These are phyloP conservation scores for Paracentrotus lividus DNA, from an alignment of 53 echinoderm and acorn worm species.

Conservation along the genomic window DNA sequence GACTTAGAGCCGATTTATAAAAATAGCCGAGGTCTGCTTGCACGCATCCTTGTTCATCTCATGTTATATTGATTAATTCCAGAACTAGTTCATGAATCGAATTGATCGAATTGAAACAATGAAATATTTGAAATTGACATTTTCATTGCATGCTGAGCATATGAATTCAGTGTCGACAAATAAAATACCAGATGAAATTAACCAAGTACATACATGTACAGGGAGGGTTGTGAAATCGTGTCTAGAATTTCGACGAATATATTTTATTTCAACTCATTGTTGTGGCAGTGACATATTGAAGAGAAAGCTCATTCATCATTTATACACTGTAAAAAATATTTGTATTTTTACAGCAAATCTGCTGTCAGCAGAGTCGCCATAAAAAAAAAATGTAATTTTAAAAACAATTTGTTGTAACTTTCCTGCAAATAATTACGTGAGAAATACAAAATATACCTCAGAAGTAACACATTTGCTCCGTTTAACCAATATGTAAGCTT, in stretches of 20 bases:
- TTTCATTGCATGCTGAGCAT: not conserved
- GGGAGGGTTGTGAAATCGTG: not conserved
- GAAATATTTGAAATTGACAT: slow-evolving; percentile 17
- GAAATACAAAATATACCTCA: no score
- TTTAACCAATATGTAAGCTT: no score
- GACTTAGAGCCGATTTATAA: not conserved
- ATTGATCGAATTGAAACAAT: slow-evolving; percentile 18
- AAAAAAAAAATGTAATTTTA: no score
- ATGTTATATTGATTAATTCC: not conserved
- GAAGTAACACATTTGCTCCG: no score
- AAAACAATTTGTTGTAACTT: no score
- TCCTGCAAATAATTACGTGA: no score
- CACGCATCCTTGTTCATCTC: not conserved
- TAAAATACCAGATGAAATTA: not conserved
- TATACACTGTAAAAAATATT: no score
- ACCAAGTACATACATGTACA: not conserved
- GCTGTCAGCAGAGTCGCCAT: no score
- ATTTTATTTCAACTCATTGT: not conserved
- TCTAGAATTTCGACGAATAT: not conserved
- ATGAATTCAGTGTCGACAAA: not conserved
- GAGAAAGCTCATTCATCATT: no score
- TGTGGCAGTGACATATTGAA: no score
- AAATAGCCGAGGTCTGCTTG: not conserved
- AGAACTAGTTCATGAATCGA: slow-evolving; percentile 44
- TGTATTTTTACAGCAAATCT: no score